These are phyloP conservation scores for Drosophila sordidapex DNA, from an alignment of 2,888 invertebrate species.

Conservation along the genomic window DNA sequence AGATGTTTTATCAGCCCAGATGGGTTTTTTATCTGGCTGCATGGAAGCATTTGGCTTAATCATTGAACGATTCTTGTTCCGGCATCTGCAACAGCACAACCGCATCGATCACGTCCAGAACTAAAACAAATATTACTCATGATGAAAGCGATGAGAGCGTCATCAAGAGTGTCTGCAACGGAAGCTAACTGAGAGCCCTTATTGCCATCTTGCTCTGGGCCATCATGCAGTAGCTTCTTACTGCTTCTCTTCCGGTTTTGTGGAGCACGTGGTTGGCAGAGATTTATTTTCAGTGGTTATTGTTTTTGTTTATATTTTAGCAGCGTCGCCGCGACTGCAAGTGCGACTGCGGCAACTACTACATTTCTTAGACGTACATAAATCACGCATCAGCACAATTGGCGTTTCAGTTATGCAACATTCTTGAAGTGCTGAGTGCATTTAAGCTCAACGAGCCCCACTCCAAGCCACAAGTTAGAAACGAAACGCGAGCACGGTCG, in stretches of 20 bases:
- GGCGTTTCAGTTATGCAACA: constrained; percentile 73
- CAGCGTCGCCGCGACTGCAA: constrained; percentile 16
- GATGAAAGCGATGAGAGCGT: constrained; percentile 11
- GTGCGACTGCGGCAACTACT: constrained; percentile 14
- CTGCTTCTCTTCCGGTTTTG: constrained; percentile 43
- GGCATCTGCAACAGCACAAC: constrained; percentile 31
- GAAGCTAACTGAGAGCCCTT: constrained; percentile 25
- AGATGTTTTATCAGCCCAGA: constrained; percentile 15
- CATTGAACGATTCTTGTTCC: constrained; percentile 47
- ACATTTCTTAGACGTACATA: constrained; percentile 42
- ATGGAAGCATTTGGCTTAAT: constrained; percentile 51
- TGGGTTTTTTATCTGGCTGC: constrained; percentile 30
- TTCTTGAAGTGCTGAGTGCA: constrained; percentile 45
- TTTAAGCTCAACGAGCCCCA: constrained; percentile 48
- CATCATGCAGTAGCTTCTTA: constrained; percentile 11
- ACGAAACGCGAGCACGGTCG: constrained; percentile 35
- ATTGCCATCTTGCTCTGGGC: constrained; percentile 42
- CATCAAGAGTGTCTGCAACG: constrained; percentile 32
- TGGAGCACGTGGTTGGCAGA: constrained; percentile 45
- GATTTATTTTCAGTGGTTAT: constrained; percentile 1
- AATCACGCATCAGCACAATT: constrained; percentile 60
- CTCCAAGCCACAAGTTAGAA: constrained; percentile 42
- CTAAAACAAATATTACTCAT: constrained; percentile 45
- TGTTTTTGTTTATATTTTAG: constrained; percentile 3
- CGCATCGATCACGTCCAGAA: constrained; percentile 54